Base-by-base conservation (phyloP, 1,140 invertebrate species). In the Drosophila santomea region DNA sequence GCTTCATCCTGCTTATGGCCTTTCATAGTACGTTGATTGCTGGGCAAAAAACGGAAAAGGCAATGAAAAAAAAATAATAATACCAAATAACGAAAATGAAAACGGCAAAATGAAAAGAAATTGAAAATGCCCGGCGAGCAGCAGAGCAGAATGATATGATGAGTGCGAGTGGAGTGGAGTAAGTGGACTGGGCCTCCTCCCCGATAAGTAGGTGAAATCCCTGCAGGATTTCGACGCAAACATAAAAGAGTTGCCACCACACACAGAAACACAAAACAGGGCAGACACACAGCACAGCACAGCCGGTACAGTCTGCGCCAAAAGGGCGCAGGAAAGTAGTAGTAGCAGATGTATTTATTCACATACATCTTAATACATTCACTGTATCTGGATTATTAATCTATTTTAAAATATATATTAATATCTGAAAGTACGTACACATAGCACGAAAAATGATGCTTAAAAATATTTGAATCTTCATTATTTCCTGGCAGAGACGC, bases 111-210 rank as follows among this genome's bases (percentile, higher is more conserved):
- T 52, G 50, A 60, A 72, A 63, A 56, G 48, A 74, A 74, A 74
- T 72, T 73, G 73, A 75, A 75, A 75, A 75, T 75, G 47, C 73
- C 73, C 73, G 54, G 60, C 73, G 51, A 75, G 73, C 73, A 75
- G 54, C 72, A 66, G 60, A 74, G 71, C 72, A 64, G 72, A 74
- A 75, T 81, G 80, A 83, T 83, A 82, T 78, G 72, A 66, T 74
- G 62, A 50, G 55, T 54, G 48, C 43, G 25, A 44, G n/a, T 14
- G 25, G n/a, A 38, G 63, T 14, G 3, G 11, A 6, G 3, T 43
- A 28, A 38, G 63, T 14, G 3, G 11, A 6, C 8, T 35, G 36
- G 28, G 20, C 20, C 28, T 28, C 12, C 36, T 28, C 45, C 50
- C 36, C 32, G 67, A 71, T 71, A 71, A 71, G 67, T 71, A 71